phyloP scores from a whole-genome alignment of 1,140 invertebrate genomes.

The Hylaeus volcanicus region DNA sequence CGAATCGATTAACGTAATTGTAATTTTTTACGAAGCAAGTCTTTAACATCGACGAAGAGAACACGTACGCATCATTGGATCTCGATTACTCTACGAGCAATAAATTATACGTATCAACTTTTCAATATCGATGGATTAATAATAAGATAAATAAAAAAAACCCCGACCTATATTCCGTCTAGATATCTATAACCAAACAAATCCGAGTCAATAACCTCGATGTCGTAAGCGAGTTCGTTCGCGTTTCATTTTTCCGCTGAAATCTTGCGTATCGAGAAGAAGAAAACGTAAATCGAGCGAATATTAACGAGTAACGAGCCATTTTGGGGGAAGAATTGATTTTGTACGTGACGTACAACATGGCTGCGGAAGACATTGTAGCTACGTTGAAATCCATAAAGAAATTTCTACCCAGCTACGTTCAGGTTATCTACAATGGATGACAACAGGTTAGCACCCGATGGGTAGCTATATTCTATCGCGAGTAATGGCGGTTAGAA shows the following conservation, averaged over 20 bases:
- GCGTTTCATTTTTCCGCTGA: background rate
- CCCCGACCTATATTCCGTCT: constrained; percentile 7
- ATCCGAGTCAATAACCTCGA: constrained; percentile 2
- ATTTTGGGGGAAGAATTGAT: background rate
- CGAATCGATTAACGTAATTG: too few relatives aligned
- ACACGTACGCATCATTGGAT: too few relatives aligned
- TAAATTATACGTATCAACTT: background rate
- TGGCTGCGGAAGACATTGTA: background rate
- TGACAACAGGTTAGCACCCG: constrained; percentile 44
- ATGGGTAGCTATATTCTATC: constrained; percentile 33
- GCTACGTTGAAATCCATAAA: background rate
- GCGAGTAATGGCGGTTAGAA: constrained; percentile 26
- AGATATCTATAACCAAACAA: constrained; percentile 15
- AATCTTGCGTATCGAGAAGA: background rate
- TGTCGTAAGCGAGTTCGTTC: background rate
- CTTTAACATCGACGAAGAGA: too few relatives aligned
- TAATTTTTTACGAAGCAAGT: too few relatives aligned
- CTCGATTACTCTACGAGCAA: too few relatives aligned
- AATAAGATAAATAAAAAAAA: constrained; percentile 15
- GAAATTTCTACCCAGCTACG: constrained; percentile 15
- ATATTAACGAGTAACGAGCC: background rate
- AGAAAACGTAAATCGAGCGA: background rate
- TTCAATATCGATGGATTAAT: background rate
- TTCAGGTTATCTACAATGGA: constrained; percentile 33
- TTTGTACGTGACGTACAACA: background rate